Conservation (phyloP, 2,113 vertebrate genomes). For the Smithornis capensis region DNA sequence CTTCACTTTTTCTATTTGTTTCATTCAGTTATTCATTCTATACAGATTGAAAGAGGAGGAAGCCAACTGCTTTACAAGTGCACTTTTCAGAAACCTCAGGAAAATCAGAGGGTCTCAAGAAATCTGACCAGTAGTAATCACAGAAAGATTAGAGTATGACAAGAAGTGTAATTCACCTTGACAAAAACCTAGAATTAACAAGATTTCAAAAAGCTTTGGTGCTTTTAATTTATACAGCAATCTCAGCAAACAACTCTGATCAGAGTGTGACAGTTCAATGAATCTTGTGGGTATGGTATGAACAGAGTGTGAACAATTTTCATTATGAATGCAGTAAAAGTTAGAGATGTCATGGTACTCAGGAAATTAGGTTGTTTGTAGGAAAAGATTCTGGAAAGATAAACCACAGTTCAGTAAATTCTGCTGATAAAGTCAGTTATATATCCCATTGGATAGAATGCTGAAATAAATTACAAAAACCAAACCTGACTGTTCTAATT, state of each 20-base stretch:
- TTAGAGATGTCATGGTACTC: not conserved
- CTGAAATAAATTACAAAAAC: not conserved
- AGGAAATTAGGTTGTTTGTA: constrained; percentile 24
- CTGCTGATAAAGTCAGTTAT: not conserved
- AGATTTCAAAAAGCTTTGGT: not conserved
- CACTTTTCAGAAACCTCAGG: not conserved
- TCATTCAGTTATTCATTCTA: not conserved
- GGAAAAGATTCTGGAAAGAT: not conserved
- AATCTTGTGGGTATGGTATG: not conserved
- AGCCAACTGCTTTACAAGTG: not conserved
- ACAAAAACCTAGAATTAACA: not conserved
- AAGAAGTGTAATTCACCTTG: not conserved
- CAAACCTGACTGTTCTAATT: not conserved
- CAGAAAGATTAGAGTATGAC: not conserved
- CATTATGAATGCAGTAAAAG: not conserved
- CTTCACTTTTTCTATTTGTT: not conserved
- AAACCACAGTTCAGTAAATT: not conserved
- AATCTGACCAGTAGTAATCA: not conserved
- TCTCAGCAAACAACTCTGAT: not conserved
- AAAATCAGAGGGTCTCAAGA: not conserved
- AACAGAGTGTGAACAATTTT: not conserved
- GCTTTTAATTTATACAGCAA: not conserved
- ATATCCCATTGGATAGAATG: not conserved
- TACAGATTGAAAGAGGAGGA: not conserved
- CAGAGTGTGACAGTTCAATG: not conserved